Evolutionary conservation across 2,888 invertebrate species (phyloP).

Genomic region (Trachelus iudaicus): DNA sequence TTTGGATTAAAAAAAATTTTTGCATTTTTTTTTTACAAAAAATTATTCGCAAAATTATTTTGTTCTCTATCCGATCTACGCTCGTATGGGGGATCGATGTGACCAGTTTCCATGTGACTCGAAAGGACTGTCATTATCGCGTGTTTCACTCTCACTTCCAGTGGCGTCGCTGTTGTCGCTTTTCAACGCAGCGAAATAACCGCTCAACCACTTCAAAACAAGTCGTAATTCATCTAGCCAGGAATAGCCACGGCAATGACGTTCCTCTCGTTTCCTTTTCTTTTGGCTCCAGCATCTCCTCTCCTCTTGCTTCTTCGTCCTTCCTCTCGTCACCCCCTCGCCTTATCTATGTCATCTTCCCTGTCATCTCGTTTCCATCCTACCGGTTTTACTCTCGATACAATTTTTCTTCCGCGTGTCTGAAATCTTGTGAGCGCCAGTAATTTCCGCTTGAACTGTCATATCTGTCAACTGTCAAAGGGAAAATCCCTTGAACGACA

Average conservation of each 20-base stretch:
- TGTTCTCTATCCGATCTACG: too few species aligned
- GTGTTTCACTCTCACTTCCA: background rate
- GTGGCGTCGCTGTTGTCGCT: conserved; percentile 25
- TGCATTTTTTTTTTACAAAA: background rate
- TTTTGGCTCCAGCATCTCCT: too few species aligned
- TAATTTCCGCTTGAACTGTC: background rate
- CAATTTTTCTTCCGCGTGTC: background rate
- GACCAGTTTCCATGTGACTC: background rate
- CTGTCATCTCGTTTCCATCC: background rate
- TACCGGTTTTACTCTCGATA: background rate
- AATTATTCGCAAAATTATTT: too few species aligned
- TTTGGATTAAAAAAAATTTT: too few species aligned
- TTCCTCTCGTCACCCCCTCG: background rate
- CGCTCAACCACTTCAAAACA: conserved; percentile 36
- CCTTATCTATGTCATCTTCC: background rate
- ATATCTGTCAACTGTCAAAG: background rate
- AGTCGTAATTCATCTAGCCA: conserved; percentile 47
- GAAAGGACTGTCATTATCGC: background rate
- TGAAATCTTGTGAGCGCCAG: background rate
- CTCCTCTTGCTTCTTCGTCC: background rate
- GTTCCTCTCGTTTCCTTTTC: background rate
- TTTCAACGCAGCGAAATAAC: conserved; percentile 39
- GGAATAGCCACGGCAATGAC: conserved; percentile 26
- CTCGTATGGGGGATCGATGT: background rate
- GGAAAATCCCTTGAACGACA: background rate